These are phyloP conservation scores for Podotricha telesiphe DNA, from an alignment of 2,888 invertebrate genomes.

Conservation along the genomic window DNA sequence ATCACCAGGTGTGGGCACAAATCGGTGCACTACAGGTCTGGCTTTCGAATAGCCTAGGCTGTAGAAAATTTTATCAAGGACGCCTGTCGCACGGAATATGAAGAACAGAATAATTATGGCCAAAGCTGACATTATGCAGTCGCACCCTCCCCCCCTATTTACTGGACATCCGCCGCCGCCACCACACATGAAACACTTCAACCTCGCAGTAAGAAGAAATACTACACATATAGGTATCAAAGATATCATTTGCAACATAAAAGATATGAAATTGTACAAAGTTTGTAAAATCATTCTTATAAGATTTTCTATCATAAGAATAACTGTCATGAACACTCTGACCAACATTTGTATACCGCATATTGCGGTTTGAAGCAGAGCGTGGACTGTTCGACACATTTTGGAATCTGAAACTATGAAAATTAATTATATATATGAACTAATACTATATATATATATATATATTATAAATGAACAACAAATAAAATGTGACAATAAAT, in stretches of 20 bases:
- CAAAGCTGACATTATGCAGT: slow-evolving; percentile 66
- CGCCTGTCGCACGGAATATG: slow-evolving; percentile 66
- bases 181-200: slow-evolving; percentile 70
- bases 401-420: slow-evolving; percentile 51
- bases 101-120: slow-evolving; percentile 64
- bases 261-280: slow-evolving; percentile 71
- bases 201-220: slow-evolving; percentile 63
- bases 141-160: slow-evolving; percentile 65
- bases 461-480: neutral
- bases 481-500: neutral
- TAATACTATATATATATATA: too few species aligned
- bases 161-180: slow-evolving; percentile 68
- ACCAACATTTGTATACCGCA: slow-evolving; percentile 72
- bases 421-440: neutral
- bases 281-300: slow-evolving; percentile 70
- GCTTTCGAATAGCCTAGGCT: slow-evolving; percentile 67
- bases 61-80: slow-evolving; percentile 68
- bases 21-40: slow-evolving; percentile 47
- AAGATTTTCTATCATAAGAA: slow-evolving; percentile 72
- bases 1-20: slow-evolving; percentile 62
- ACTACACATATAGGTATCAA: slow-evolving; percentile 70
- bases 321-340: slow-evolving; percentile 69
- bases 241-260: slow-evolving; percentile 67
- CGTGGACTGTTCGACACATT: slow-evolving; percentile 72
- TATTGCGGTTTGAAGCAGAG: slow-evolving; percentile 60